A percentile compares a stretch with the other conserved stretches of the same genome.
phyloP scores from a whole-genome alignment of 2,113 vertebrate species.

The Trematocara unimaculatum region DNA sequence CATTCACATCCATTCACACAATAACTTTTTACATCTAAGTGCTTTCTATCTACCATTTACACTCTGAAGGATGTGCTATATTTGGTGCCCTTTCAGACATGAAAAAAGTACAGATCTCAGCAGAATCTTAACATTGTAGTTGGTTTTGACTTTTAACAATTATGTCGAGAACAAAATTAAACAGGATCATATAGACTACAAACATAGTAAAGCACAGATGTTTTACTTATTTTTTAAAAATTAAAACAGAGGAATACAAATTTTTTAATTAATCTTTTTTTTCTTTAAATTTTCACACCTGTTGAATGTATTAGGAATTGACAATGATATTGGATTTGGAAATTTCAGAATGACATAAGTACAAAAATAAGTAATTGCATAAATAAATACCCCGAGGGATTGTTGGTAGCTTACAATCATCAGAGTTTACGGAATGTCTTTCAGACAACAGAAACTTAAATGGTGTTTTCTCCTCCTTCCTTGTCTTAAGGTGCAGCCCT shows the following conservation, averaged over 20 bases:
- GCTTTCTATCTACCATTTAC: not conserved
- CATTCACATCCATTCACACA: not conserved
- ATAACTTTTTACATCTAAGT: not conserved
- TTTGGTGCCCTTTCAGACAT: not conserved
- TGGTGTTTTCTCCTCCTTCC: not conserved
- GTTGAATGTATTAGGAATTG: not conserved
- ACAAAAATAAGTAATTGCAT: not conserved
- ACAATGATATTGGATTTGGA: not conserved
- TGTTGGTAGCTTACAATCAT: not conserved
- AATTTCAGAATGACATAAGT: not conserved
- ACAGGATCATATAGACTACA: not conserved
- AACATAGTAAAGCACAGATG: not conserved
- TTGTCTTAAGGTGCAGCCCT: slow-evolving; percentile 61
- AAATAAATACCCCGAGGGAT: not conserved
- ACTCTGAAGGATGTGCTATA: not conserved
- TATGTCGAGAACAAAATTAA: not conserved
- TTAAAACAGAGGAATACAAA: not conserved
- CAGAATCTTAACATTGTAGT: not conserved
- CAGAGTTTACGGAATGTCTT: not conserved
- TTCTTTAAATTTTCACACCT: not conserved
- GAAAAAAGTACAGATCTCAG: not conserved
- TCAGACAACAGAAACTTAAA: not conserved
- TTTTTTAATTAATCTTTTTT: not conserved
- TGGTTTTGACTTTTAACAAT: not conserved
- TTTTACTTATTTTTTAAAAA: not conserved